Conservation (phyloP, 2,888 invertebrate species). For the Synanthedon andrenaeformis region DNA sequence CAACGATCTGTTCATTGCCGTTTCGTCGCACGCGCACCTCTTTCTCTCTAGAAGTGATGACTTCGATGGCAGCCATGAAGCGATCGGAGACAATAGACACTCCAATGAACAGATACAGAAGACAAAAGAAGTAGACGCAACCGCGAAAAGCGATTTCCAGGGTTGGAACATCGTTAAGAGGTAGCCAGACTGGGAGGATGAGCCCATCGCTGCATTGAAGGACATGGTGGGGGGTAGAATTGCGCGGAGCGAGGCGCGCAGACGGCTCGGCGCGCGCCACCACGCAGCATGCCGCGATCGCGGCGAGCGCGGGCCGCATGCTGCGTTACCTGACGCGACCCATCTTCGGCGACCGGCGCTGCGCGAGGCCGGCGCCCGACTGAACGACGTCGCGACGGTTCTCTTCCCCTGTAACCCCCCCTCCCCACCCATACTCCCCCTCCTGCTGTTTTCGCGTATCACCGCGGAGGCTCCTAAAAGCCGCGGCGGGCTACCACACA, state of each 20-base stretch:
- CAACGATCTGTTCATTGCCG: conserved; percentile 89
- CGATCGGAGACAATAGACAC: conserved; percentile 99
- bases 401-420: conserved; percentile 20
- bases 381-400: conserved; percentile 41
- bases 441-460: conserved; percentile 11
- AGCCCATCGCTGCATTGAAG: conserved; percentile 85
- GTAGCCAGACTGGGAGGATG: conserved; percentile 89
- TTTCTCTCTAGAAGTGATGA: conserved; percentile 97
- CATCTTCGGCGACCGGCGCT: conserved; percentile 58
- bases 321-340: conserved; percentile 49
- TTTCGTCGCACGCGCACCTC: conserved; percentile 92
- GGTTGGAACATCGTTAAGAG: conserved; percentile 79
- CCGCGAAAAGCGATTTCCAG: conserved; percentile 88
- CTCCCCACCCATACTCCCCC: conserved; percentile 8
- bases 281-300: conserved; percentile 60
- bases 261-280: conserved; percentile 54
- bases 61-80: conserved; percentile 99
- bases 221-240: conserved; percentile 45
- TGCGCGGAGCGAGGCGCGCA: conserved; percentile 44
- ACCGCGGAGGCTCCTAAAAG: conserved; percentile 12
- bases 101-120: conserved; percentile 97
- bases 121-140: conserved; percentile 86
- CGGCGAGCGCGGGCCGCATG: conserved; percentile 64
- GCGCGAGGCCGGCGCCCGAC: conserved; percentile 64
- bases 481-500: conserved; percentile 4